phyloP scores from a whole-genome alignment of 2,797 vertebrate species.

The Oryzias sinensis region DNA sequence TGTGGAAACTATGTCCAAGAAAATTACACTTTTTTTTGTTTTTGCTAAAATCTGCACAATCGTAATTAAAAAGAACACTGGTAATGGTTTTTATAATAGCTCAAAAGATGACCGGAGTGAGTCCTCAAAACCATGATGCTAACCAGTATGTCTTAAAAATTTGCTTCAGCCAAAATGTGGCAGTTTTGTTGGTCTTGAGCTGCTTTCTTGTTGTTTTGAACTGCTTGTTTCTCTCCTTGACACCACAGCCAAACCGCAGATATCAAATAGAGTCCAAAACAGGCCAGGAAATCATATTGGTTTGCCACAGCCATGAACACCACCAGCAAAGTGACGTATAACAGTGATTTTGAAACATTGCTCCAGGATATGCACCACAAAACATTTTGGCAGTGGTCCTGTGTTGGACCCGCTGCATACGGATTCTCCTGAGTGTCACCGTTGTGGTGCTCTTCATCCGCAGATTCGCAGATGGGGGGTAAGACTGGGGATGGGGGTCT shows the following conservation, averaged over 20 bases:
- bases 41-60: no score
- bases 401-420: conserved; percentile 15
- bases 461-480: conserved; percentile 74
- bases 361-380: conserved; percentile 71
- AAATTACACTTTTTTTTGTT: no score
- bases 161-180: not conserved
- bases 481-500: conserved; percentile 53
- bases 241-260: conserved; percentile 88
- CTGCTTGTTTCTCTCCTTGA: conserved; percentile 70
- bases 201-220: conserved; percentile 39
- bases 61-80: no score
- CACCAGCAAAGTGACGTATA: conserved; percentile 79
- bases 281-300: conserved; percentile 89
- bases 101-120: no score
- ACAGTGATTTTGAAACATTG: conserved; percentile 76
- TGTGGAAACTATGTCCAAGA: no score
- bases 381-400: conserved; percentile 42
- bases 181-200: conserved; percentile 5
- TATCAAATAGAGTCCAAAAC: conserved; percentile 88
- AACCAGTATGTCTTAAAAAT: not conserved
- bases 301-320: conserved; percentile 86
- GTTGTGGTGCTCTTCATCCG: conserved; percentile 61
- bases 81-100: no score
- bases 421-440: conserved; percentile 24
- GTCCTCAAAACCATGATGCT: no score